Percentiles rank a stretch among this genome's conserved stretches.
These are phyloP conservation scores for Choloepus didactylus DNA, from an alignment of 2,797 vertebrate genomes.

Conservation along the genomic window DNA sequence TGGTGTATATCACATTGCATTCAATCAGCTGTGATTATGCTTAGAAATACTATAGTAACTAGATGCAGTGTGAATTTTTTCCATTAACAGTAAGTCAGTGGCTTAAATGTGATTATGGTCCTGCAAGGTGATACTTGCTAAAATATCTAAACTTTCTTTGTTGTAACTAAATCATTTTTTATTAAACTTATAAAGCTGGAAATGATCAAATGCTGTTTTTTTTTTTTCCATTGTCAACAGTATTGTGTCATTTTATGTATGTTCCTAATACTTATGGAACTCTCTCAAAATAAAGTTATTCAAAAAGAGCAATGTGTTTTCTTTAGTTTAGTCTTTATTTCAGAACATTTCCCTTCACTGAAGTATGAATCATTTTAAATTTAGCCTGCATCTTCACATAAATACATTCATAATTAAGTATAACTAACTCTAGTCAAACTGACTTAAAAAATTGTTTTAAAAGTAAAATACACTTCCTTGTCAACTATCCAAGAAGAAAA, in stretches of 20 bases:
- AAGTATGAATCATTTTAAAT: constrained; percentile 39
- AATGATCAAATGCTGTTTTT: constrained; percentile 88
- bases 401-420: constrained; percentile 15
- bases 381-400: neutral
- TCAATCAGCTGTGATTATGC: constrained; percentile 91
- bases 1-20: constrained; percentile 90
- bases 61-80: constrained; percentile 87
- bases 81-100: constrained; percentile 85
- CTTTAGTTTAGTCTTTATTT: constrained; percentile 70
- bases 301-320: constrained; percentile 81
- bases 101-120: constrained; percentile 89
- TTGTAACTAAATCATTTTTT: constrained; percentile 88
- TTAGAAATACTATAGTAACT: constrained; percentile 87
- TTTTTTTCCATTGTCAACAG: constrained; percentile 87
- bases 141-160: constrained; percentile 87
- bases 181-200: constrained; percentile 87
- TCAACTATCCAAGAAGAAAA: neutral
- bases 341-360: neutral
- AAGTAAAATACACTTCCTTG: neutral
- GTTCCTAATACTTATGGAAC: constrained; percentile 88
- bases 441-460: constrained; percentile 42
- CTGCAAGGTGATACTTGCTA: constrained; percentile 87
- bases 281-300: constrained; percentile 89
- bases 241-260: constrained; percentile 90
- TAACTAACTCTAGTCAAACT: constrained; percentile 38